Base-by-base conservation (phyloP, 2,113 vertebrate genomes). In the Oncorhynchus tshawytscha region DNA sequence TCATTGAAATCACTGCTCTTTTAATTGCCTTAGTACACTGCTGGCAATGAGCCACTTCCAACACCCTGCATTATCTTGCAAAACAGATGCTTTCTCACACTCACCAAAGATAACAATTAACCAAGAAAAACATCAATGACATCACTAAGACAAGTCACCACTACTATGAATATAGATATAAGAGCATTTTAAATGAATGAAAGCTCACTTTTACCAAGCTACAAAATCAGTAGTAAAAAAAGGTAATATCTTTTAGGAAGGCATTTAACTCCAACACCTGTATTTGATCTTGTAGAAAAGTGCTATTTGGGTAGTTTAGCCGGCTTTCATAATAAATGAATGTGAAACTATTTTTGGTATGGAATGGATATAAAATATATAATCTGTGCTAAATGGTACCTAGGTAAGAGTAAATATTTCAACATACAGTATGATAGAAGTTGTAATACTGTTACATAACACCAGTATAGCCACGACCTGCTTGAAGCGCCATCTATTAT, bases 51-150 rank as follows among this genome's bases (percentile, higher is more conserved):
- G 39, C 8, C 39, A 45, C 39, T 45, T 45, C 9, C 39, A 45
- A 81, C 67, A 72, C 84, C 88, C 87, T 91, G 89, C 86, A 88
- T 85, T 83, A 72, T 89, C 82, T 81, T 73, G 25, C 51, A 78
- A 84, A 79, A 82, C 83, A 83, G 77, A 13, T 67, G 66, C 29
- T 51, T 51, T 15, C 78, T 57, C 71, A 84, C 51, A 78, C 45
- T 20, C 69, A 67, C 70, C 70, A 25, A 22, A 8, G n/a, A 54
- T 54, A 1, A 18, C n/a, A 62, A 11, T 45, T 45, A 45, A 45
- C 39, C 39, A 57, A 57, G 18, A 62, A 62, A 62, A 62, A 22
- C 59, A 69, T n/a, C 4, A 12, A 69, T 60, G 49, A 71, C 60
- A 79, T 27, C 39, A 9, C 39, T 73, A 27, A 27, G 5, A 75